Evolutionary conservation across 2,113 vertebrate species (phyloP).

Genomic region (Orthochromis indermauri): DNA sequence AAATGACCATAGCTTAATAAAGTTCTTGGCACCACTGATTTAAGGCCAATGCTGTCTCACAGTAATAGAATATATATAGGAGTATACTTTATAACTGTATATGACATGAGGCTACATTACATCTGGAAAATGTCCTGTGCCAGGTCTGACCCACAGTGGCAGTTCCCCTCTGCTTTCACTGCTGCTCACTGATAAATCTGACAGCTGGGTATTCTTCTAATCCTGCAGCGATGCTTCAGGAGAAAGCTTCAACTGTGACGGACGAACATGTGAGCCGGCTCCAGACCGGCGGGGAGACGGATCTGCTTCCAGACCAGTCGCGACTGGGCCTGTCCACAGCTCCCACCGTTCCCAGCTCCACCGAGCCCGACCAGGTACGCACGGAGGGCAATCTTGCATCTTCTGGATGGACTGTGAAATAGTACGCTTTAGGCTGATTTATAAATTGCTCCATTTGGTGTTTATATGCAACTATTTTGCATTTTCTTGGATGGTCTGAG

Average conservation of each 20-base stretch:
- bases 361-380: constrained; percentile 85
- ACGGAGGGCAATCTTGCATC: neutral
- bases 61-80: neutral
- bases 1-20: neutral
- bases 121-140: neutral
- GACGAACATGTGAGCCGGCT: constrained; percentile 81
- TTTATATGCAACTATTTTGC: neutral
- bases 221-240: constrained; percentile 92
- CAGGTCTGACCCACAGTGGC: neutral
- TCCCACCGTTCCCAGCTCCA: constrained; percentile 75
- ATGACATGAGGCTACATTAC: neutral
- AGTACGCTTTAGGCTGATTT: neutral
- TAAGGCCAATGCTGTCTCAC: neutral
- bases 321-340: constrained; percentile 74
- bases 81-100: neutral
- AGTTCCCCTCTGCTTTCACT: neutral
- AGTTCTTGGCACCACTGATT: neutral
- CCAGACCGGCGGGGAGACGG: constrained; percentile 70
- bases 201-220: constrained; percentile 37
- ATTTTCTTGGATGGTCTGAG: neutral
- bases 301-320: constrained; percentile 73
- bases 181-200: neutral
- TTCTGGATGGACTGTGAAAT: neutral
- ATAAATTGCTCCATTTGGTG: neutral
- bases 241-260: constrained; percentile 86